Evolutionary conservation across 1,140 invertebrate genomes (phyloP).

Genomic region (Sweltsa coloradensis): DNA sequence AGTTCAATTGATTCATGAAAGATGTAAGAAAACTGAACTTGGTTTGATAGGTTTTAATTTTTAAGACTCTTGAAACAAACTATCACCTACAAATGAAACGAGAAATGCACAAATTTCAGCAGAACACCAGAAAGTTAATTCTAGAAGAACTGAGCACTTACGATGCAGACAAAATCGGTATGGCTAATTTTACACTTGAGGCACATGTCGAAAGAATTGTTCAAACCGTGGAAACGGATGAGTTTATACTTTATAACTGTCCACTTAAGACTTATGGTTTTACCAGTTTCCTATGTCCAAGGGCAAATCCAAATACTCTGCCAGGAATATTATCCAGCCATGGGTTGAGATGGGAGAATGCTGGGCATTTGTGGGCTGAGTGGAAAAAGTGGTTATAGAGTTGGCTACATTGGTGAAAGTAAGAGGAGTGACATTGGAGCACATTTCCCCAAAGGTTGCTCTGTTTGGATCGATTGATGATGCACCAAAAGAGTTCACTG

Average conservation of each 20-base stretch:
- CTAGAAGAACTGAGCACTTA: conserved; percentile 3
- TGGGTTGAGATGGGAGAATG: conserved; percentile 87
- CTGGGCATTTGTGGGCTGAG: conserved; percentile 91
- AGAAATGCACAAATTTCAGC: too few relatives aligned
- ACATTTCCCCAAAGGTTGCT: conserved; percentile 63
- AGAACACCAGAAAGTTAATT: too few relatives aligned
- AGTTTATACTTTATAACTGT: conserved; percentile 71
- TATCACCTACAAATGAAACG: too few relatives aligned
- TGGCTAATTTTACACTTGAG: conserved; percentile 46
- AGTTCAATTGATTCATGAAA: too few relatives aligned
- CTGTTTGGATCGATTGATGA: conserved; percentile 78
- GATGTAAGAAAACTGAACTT: too few relatives aligned
- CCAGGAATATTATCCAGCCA: conserved; percentile 47
- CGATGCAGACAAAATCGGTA: conserved; percentile 5
- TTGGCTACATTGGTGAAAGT: conserved; percentile 64
- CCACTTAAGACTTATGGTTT: conserved; percentile 71
- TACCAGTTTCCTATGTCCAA: conserved; percentile 80
- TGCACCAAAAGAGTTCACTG: conserved; percentile 65
- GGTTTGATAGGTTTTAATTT: too few relatives aligned
- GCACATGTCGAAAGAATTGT: conserved; percentile 18
- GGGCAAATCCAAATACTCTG: conserved; percentile 71
- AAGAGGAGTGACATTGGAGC: conserved; percentile 82
- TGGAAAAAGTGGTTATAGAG: conserved; percentile 64
- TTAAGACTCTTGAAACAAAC: too few relatives aligned
- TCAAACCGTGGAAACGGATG: conserved; percentile 41